Evolutionary conservation across 1,140 invertebrate genomes (phyloP).

Genomic region (Scaptomyza hsui): DNA sequence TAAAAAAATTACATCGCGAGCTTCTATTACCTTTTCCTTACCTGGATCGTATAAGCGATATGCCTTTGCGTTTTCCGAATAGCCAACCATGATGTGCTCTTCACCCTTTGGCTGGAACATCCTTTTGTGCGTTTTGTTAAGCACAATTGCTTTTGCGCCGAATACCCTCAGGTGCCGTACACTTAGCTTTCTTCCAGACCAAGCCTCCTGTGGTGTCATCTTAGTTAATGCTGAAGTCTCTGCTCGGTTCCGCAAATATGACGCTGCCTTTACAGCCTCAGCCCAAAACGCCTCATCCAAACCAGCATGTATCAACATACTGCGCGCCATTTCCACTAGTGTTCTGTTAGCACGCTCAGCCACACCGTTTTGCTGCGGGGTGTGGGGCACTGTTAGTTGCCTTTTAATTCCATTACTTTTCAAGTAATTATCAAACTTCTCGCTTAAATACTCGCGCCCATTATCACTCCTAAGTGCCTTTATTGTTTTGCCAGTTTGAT

Average conservation of each 20-base stretch:
- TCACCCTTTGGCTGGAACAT: conserved; percentile 77
- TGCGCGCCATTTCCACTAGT: conserved; percentile 60
- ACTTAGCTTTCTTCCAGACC: conserved; percentile 70
- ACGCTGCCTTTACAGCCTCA: conserved; percentile 47
- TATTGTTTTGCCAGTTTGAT: not conserved
- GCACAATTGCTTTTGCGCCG: conserved; percentile 65
- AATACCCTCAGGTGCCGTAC: conserved; percentile 75
- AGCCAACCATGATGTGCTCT: conserved; percentile 83
- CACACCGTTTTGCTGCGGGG: conserved; percentile 77
- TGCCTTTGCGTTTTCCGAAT: conserved; percentile 77
- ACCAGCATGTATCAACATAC: conserved; percentile 77
- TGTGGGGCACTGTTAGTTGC: conserved; percentile 63
- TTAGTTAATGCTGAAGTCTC: conserved; percentile 28
- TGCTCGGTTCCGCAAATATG: conserved; percentile 49
- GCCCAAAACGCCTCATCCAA: conserved; percentile 59
- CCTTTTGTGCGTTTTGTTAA: conserved; percentile 70
- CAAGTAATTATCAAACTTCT: not conserved
- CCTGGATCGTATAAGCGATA: conserved; percentile 73
- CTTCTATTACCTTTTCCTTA: conserved; percentile 55
- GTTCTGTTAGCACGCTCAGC: conserved; percentile 69
- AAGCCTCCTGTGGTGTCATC: conserved; percentile 79
- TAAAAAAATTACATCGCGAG: conserved; percentile 40
- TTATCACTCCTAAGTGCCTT: not conserved
- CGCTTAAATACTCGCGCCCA: not conserved
- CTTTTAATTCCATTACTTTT: conserved; percentile 5